Conservation (phyloP, 2,113 vertebrate genomes). For the Colaptes auratus region DNA sequence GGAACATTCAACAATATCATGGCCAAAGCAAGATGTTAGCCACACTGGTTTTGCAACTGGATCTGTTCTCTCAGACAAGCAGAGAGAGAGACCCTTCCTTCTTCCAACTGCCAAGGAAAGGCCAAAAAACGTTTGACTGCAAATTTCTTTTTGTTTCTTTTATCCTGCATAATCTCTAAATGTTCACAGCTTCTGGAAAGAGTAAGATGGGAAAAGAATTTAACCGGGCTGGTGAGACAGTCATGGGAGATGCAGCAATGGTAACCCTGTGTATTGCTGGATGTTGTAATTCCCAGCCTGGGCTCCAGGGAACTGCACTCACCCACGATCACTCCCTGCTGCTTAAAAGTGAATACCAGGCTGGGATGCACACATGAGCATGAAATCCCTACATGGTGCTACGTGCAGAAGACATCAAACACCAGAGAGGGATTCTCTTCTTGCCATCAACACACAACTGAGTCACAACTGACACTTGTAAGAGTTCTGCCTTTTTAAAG, state of each 20-base stretch:
- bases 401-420: neutral
- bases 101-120: neutral
- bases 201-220: neutral
- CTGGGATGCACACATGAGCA: neutral
- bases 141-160: conserved; percentile 12
- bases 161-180: neutral
- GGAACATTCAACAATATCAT: neutral
- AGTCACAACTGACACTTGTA: neutral
- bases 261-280: neutral
- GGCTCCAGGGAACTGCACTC: neutral
- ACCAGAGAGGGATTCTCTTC: neutral
- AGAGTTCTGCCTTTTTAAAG: neutral
- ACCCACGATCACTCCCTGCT: neutral
- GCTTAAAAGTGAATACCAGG: neutral
- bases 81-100: neutral
- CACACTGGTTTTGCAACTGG: neutral
- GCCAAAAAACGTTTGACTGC: neutral
- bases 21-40: neutral
- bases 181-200: conserved; percentile 16
- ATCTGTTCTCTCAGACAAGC: neutral
- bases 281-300: neutral
- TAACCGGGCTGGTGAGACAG: neutral
- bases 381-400: neutral
- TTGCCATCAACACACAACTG: neutral
- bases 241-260: neutral